phyloP scores from a whole-genome alignment of 1,140 invertebrate species.

The Bombus ignitus region DNA sequence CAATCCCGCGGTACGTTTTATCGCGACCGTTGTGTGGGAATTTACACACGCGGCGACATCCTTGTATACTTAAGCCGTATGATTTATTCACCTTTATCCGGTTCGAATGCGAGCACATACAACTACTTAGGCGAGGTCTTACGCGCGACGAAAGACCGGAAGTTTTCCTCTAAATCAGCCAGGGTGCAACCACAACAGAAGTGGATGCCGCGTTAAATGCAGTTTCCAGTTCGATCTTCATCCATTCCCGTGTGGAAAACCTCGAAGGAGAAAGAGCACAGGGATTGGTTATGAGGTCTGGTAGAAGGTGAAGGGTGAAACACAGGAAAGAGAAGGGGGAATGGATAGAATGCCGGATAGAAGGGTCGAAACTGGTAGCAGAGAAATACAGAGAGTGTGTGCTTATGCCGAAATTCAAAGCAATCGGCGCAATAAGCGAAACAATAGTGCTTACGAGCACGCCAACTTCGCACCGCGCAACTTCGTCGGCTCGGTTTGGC shows the following conservation, averaged over 20 bases:
- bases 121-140: not conserved
- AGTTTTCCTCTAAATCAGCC: constrained; percentile 68
- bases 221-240: constrained; percentile 49
- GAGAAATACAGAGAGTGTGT: constrained; percentile 20
- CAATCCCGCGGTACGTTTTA: not conserved
- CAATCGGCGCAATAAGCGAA: constrained; percentile 72
- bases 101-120: not conserved
- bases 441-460: constrained; percentile 71
- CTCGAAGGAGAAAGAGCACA: constrained; percentile 18
- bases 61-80: constrained; percentile 12
- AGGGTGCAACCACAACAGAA: constrained; percentile 32
- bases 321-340: not conserved
- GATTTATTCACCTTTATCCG: constrained; percentile 42
- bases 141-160: not conserved
- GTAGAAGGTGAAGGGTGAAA: not conserved
- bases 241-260: constrained; percentile 1
- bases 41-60: not conserved
- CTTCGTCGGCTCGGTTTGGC: constrained; percentile 46
- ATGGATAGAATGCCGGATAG: constrained; percentile 21
- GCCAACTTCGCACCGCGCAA: constrained; percentile 67
- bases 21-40: too few relatives aligned
- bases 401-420: constrained; percentile 69
- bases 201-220: constrained; percentile 60
- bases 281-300: not conserved
- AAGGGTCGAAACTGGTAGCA: not conserved